A percentile compares a stretch with the other conserved stretches of the same genome.
These are phyloP conservation scores for Leptatherina wallacei DNA, from an alignment of 2,797 vertebrate species.

Conservation along the genomic window DNA sequence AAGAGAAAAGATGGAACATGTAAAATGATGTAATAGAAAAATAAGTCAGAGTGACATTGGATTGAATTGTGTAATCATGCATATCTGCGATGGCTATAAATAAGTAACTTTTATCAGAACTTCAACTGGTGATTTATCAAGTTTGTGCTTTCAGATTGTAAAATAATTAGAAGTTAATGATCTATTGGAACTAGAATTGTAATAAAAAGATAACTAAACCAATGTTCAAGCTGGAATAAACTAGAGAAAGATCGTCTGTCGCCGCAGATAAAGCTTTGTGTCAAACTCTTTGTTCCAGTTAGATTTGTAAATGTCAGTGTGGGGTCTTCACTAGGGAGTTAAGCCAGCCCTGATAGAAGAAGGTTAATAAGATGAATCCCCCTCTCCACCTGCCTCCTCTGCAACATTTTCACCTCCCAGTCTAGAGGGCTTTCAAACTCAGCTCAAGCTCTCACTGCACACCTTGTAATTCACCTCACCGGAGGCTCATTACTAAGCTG, in stretches of 20 bases:
- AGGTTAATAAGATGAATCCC: conserved; percentile 50
- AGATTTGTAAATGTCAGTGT: conserved; percentile 33
- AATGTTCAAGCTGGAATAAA: background rate
- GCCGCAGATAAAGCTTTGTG: conserved; percentile 12
- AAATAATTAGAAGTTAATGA: background rate
- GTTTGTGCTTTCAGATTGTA: background rate
- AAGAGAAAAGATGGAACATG: background rate
- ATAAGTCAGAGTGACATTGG: background rate
- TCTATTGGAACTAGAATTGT: too few species aligned
- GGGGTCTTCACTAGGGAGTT: conserved; percentile 34
- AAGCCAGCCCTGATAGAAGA: conserved; percentile 20
- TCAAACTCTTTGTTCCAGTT: conserved; percentile 22
- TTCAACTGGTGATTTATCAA: background rate
- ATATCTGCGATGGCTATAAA: background rate
- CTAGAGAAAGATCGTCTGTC: background rate
- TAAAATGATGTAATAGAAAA: background rate
- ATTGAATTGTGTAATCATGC: background rate
- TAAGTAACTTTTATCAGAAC: background rate
- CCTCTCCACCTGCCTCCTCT: conserved; percentile 1
- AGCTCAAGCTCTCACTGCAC: conserved; percentile 16
- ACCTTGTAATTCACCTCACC: conserved; percentile 33
- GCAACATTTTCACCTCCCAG: conserved; percentile 25
- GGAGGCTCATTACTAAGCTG: conserved; percentile 14
- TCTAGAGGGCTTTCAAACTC: conserved; percentile 16
- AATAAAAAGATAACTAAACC: background rate